These are phyloP conservation scores for Ectemnius cavifrons DNA, from an alignment of 2,888 invertebrate species.

Conservation along the genomic window DNA sequence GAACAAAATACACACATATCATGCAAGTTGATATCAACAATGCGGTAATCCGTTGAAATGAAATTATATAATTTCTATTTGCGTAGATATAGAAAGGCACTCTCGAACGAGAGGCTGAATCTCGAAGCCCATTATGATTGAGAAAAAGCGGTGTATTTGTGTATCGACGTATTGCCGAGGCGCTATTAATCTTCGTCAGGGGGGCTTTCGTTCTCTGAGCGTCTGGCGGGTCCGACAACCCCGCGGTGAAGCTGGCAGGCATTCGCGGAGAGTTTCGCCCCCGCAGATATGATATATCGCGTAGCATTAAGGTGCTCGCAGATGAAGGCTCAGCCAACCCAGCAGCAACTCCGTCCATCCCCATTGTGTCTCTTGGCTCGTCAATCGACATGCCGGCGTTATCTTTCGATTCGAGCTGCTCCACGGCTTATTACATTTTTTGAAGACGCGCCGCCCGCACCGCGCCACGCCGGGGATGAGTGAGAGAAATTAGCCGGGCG, in stretches of 20 bases:
- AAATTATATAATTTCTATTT: too few species aligned
- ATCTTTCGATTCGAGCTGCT: slow-evolving; percentile 46
- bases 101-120: too few species aligned
- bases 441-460: too few species aligned
- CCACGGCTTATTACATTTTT: slow-evolving; percentile 53
- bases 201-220: slow-evolving; percentile 38
- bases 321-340: neutral
- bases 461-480: neutral
- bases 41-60: too few species aligned
- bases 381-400: slow-evolving; percentile 53
- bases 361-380: slow-evolving; percentile 20
- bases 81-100: too few species aligned
- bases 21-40: too few species aligned
- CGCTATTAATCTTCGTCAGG: slow-evolving; percentile 71
- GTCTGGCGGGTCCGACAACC: slow-evolving; percentile 49
- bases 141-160: slow-evolving; percentile 36
- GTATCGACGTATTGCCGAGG: slow-evolving; percentile 60
- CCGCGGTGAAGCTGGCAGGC: slow-evolving; percentile 46
- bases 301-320: slow-evolving; percentile 55
- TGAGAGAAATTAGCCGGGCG: slow-evolving; percentile 59
- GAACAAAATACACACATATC: too few species aligned
- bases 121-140: neutral
- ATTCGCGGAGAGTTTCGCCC: slow-evolving; percentile 40
- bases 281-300: slow-evolving; percentile 66
- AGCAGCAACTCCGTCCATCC: neutral